These are phyloP conservation scores for Oceanodroma tethys DNA, from an alignment of 2,113 vertebrate species.

Conservation along the genomic window DNA sequence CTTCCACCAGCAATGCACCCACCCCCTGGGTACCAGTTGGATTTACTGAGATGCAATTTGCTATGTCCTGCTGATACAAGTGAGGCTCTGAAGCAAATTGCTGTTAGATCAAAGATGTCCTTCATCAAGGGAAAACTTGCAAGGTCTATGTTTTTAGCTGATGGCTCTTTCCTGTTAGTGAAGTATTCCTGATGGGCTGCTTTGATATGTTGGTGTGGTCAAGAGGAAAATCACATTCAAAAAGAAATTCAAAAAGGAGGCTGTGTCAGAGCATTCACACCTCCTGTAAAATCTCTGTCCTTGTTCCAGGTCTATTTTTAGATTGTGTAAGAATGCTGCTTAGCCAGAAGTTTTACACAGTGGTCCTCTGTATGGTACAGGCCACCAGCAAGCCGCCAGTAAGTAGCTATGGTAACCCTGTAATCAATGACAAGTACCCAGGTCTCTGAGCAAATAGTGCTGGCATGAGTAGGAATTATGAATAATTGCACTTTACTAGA, in stretches of 20 bases:
- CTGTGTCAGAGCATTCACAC: not conserved
- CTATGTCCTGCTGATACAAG: not conserved
- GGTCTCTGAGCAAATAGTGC: not conserved
- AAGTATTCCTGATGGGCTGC: not conserved
- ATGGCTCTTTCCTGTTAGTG: not conserved
- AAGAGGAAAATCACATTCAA: not conserved
- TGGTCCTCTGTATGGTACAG: not conserved
- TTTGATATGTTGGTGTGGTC: not conserved
- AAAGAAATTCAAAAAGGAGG: not conserved
- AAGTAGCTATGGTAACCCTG: not conserved
- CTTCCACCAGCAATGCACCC: not conserved
- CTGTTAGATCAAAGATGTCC: not conserved
- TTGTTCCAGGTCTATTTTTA: not conserved
- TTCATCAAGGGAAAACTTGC: not conserved
- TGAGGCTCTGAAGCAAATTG: not conserved
- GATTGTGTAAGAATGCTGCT: not conserved
- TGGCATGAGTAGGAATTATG: slow-evolving; percentile 9
- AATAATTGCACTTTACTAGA: slow-evolving; percentile 26
- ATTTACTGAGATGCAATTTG: not conserved
- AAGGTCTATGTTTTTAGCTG: not conserved
- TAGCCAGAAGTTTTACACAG: not conserved
- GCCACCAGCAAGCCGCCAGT: not conserved
- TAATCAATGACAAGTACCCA: not conserved
- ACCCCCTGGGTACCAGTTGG: not conserved
- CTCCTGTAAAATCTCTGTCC: not conserved